Base-by-base conservation (phyloP, 2,797 vertebrate species). In the Eptatretus atami region DNA sequence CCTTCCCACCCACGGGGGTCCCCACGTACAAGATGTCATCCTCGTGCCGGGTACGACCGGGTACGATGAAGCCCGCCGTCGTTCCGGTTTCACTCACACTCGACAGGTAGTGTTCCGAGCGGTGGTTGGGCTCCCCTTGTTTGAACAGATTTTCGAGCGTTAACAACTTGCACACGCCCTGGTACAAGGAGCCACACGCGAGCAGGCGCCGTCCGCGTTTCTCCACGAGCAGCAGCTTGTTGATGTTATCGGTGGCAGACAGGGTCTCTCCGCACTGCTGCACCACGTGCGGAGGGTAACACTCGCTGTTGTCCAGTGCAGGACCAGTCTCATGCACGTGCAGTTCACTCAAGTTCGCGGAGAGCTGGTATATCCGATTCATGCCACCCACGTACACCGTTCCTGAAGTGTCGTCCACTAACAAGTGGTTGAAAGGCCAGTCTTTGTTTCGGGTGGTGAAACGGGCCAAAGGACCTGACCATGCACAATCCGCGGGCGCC, bases 211-310 rank as follows among this genome's bases (percentile, higher is more conserved):
- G 88, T 76, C 92, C 88, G 66, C 84, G 80, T 67, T 95, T 90
- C 79, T 98, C 92, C 72, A 98, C 92, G 67, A 98, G 78, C 65
- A 98, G 81, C 85, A 98, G 85, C 74, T 95, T 98, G 74, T 98
- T 98, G 68, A 98, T 79, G 19, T 98, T 98, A 76, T 98, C 86
- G 66, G 85, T 98, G 69, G 79, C 77, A 0, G 77, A 76, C 67
- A 95, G 75, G 3, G 82, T 83, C 69, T 98, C 88, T 0, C 81
- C 82, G 76, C 92, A 98, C 2, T 86, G 84, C 74, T 98, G 92
- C 61, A 96, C 92, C 1, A 98, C 83, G 66, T 81, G 84, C 10
- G 92, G 92, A 1, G 92, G 92, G 68, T 98, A 98, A 72, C 88
- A 96, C 71, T 96, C 87, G 66, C 86, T 84, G 72, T 98, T 98